Base-by-base conservation (phyloP, 2,113 vertebrate genomes). In the Microcebus lehilahytsara region DNA sequence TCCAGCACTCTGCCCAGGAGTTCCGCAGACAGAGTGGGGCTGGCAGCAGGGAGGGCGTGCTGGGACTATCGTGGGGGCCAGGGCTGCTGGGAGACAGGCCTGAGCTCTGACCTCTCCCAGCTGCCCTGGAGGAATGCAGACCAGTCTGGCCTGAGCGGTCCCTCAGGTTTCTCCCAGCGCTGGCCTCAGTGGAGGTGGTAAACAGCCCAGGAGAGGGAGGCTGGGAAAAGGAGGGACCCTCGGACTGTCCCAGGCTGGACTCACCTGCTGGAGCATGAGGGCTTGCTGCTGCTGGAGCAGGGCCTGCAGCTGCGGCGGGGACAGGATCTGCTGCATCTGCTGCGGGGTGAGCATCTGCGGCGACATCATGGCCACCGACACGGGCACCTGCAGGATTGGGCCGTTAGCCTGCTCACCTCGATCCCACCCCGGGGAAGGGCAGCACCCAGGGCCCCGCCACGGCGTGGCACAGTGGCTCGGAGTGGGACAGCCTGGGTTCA, bases 321-420 rank as follows among this genome's bases (percentile, higher is more conserved):
- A 99, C 97, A 99, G 99, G 98, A 99, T 99, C 99, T 99, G 99
- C 98, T 99, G 99, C 99, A 99, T 99, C 98, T 99, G 99, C 98
- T 99, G 99, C 3, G 99, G 99, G 9, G 99, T 99, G 96, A 99
- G 99, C 99, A 99, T 99, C 98, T 99, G 99, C 0, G 99, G 99
- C 69, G 99, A 99, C 99, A 99, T 99, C 99, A 99, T 99, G 51
- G 99, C 99, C 99, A 99, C 99, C 0, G 99, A 99, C 97, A 99
- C 99, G 0, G 99, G 99, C 37, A 99, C 99, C 99, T 99, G 97
- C 0, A 0, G 94, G 77, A 67, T 51, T 58, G 0, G 40, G 72
- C 40, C 0, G 19, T 97, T 25, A 96, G 96, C 16, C 66, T 0
- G 37, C 49, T 49, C 60, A 37, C 84, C 40, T 69, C 2, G 0